Percentiles rank a stretch among this genome's conserved stretches.
These are phyloP conservation scores for Leucoma salicis DNA, from an alignment of 2,888 invertebrate species.

Conservation along the genomic window DNA sequence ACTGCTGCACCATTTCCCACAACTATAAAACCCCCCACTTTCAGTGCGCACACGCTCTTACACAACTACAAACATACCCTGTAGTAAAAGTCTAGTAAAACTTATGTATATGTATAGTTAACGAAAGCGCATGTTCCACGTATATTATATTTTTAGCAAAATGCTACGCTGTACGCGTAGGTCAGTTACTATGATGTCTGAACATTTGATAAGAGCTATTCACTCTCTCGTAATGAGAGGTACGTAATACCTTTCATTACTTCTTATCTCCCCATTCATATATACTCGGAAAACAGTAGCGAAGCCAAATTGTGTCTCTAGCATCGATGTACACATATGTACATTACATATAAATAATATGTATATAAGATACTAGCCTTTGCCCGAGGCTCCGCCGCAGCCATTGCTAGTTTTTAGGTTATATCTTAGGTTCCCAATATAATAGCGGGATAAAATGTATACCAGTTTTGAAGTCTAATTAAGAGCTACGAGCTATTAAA, in stretches of 20 bases:
- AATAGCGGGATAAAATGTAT: too few species aligned
- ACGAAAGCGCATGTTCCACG: conserved; percentile 67
- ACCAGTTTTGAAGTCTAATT: too few species aligned
- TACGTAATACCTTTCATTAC: conserved; percentile 36
- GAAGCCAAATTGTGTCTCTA: too few species aligned
- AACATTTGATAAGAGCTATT: conserved; percentile 53
- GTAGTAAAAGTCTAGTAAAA: conserved; percentile 50
- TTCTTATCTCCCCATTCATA: conserved; percentile 33
- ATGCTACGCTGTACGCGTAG: conserved; percentile 65
- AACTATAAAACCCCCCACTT: conserved; percentile 37
- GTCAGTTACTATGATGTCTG: conserved; percentile 75
- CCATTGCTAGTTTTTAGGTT: too few species aligned
- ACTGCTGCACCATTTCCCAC: conserved; percentile 52
- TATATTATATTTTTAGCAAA: conserved; percentile 68
- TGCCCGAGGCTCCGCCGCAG: too few species aligned
- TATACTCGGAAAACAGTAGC: conserved; percentile 8
- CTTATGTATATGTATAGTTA: conserved; percentile 55
- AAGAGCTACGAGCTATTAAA: too few species aligned
- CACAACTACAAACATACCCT: conserved; percentile 40
- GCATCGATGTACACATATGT: too few species aligned
- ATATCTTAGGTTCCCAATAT: too few species aligned
- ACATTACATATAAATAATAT: too few species aligned
- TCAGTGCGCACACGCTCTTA: conserved; percentile 36
- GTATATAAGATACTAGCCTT: too few species aligned
- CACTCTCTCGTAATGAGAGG: conserved; percentile 37